A percentile compares a stretch with the other conserved stretches of the same genome.
Evolutionary conservation across 2,888 invertebrate species (phyloP).

Genomic region (Neoascia interrupta): DNA sequence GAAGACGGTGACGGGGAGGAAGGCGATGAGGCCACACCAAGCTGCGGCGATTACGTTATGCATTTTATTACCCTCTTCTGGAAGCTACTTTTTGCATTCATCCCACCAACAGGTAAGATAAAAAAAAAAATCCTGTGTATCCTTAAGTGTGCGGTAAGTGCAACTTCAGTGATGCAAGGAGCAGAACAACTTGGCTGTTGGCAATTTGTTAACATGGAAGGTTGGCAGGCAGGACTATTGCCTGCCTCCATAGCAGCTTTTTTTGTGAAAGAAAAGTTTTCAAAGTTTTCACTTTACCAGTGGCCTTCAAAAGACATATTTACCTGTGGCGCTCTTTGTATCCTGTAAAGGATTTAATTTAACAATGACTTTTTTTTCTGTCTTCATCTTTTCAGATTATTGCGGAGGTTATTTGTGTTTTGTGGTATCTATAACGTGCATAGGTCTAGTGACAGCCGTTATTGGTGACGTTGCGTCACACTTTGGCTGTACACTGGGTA

Average conservation of each 20-base stretch:
- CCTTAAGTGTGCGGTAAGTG: not conserved
- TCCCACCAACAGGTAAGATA: slow-evolving; percentile 95
- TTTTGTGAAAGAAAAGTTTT: not conserved
- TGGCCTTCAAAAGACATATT: too few relatives aligned
- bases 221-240: slow-evolving; percentile 20
- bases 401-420: slow-evolving; percentile 97
- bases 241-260: slow-evolving; percentile 12
- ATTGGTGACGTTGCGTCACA: slow-evolving; percentile 98
- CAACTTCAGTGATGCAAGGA: slow-evolving; percentile 4
- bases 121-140: not conserved
- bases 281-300: not conserved
- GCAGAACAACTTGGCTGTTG: not conserved
- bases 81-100: slow-evolving; percentile 98
- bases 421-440: slow-evolving; percentile 92
- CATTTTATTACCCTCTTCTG: slow-evolving; percentile 98
- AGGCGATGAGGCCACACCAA: slow-evolving; percentile 85
- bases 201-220: slow-evolving; percentile 25
- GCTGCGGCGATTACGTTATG: slow-evolving; percentile 95
- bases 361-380: slow-evolving; percentile 29
- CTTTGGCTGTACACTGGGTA: slow-evolving; percentile 98
- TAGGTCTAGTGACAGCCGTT: slow-evolving; percentile 96
- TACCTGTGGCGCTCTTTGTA: too few relatives aligned
- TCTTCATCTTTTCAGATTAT: slow-evolving; percentile 85
- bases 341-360: too few relatives aligned
- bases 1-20: slow-evolving; percentile 82